Percentiles rank a stretch among this genome's conserved stretches.
phyloP scores from a whole-genome alignment of 2,797 vertebrate species.

The Dermochelys coriacea region DNA sequence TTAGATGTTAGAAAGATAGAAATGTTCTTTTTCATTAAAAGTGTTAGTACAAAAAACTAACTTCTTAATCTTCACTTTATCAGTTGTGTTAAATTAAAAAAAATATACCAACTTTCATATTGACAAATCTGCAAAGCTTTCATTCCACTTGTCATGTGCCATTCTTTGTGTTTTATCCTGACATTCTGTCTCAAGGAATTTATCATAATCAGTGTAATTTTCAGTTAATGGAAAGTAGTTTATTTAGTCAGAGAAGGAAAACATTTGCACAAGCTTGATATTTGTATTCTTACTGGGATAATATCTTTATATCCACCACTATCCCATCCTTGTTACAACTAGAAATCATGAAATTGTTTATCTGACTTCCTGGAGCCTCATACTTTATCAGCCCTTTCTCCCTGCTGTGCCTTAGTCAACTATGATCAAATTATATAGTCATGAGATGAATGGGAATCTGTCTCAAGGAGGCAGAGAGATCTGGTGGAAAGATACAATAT shows the following conservation, averaged over 20 bases:
- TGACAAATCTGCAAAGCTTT: not conserved
- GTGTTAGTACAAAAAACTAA: not conserved
- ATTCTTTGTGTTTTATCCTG: conserved; percentile 3
- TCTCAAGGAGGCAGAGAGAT: conserved; percentile 91
- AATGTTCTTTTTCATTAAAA: not conserved
- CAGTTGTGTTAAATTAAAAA: not conserved
- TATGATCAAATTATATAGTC: conserved; percentile 94
- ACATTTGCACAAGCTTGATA: conserved; percentile 5
- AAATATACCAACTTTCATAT: not conserved
- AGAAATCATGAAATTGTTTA: conserved; percentile 81
- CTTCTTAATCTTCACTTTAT: not conserved
- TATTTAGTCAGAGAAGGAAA: conserved; percentile 43
- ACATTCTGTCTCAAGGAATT: conserved; percentile 49
- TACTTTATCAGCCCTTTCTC: conserved; percentile 87
- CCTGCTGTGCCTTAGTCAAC: conserved; percentile 91
- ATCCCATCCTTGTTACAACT: conserved; percentile 58
- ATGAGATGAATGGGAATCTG: conserved; percentile 93
- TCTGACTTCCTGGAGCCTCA: conserved; percentile 82
- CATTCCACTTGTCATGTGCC: not conserved
- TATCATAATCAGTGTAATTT: conserved; percentile 71
- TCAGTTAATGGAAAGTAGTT: conserved; percentile 61
- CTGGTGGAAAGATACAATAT: conserved; percentile 87
- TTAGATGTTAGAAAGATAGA: conserved; percentile 1
- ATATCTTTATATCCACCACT: conserved; percentile 61
- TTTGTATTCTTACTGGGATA: conserved; percentile 25